Conservation (phyloP, 2,888 invertebrate genomes). For the Cheilosia soror region DNA sequence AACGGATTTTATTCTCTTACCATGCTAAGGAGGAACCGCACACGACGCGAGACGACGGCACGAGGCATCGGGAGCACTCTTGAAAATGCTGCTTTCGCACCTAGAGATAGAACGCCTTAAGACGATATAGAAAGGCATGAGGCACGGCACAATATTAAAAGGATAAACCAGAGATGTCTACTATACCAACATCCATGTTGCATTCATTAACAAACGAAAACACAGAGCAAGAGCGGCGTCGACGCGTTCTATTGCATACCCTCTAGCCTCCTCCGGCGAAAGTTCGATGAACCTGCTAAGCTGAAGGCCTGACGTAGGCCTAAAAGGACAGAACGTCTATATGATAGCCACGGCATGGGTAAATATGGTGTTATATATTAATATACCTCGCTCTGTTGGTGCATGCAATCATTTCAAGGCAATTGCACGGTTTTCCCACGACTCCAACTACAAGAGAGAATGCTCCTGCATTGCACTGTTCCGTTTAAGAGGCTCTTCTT, state of each 20-base stretch:
- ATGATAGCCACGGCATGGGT: not conserved
- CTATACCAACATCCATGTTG: not conserved
- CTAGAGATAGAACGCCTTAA: not conserved
- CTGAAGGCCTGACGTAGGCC: not conserved
- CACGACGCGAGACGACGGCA: not conserved
- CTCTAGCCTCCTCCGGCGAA: not conserved
- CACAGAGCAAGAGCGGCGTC: not conserved
- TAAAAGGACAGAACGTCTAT: not conserved
- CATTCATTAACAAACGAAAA: not conserved
- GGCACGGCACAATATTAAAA: not conserved
- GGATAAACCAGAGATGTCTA: conserved; percentile 10
- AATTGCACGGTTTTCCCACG: conserved; percentile 12
- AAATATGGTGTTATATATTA: not conserved
- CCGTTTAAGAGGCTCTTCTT: not conserved
- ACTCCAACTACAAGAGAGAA: not conserved
- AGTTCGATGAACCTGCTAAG: conserved; percentile 30
- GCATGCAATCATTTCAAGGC: not conserved
- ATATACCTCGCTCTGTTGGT: not conserved
- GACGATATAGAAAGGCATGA: not conserved
- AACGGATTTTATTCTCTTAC: conserved; percentile 23
- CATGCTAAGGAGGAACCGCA: not conserved
- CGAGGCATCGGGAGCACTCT: not conserved
- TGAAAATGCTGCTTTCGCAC: not conserved
- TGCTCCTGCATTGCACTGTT: not conserved
- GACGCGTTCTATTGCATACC: conserved; percentile 1